Base-by-base conservation (phyloP, 2,113 vertebrate genomes). In the Brachirus orientalis region DNA sequence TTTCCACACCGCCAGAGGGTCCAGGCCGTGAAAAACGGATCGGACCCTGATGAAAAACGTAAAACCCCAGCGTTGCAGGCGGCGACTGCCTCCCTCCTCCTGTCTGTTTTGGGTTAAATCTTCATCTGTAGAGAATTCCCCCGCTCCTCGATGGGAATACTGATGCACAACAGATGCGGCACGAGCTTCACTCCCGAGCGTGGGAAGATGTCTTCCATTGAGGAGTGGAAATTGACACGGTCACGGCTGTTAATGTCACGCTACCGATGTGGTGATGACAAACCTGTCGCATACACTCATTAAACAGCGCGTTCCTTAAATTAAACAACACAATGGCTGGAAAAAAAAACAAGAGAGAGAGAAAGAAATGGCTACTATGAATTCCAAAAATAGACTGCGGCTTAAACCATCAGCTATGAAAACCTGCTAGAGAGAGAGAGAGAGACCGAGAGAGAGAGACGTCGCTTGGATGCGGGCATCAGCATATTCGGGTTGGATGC, bases 401-500 rank as follows among this genome's bases (percentile, higher is more conserved):
- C 77, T 81, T 72, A 54, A 46, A 64, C 54, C 60, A 71, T 66
- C 59, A 55, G 67, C 55, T 16, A 53, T 52, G 72, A 22, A 56
- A 64, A 78, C 28, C 28, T 28, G 28, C 28, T 3, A 3, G 40
- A 35, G 59, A 55, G 63, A 66, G 60, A 36, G 58, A 53, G 55
- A 52, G 56, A 33, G 71, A 48, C 16, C 19, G 58, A 28, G 50
- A 57, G 55, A 38, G 55, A 60, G 57, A 51, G 20, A 16, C 56
- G 60, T 3, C 35, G 83, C 65, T 77, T 75, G 56, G 85, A 88
- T 90, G 90, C 88, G 77, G 90, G 86, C 71, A 90, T 92, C 89
- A 85, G 85, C 86, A 89, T 81, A 82, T 83, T 86, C 75, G 83
- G 88, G 86, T 88, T 92, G 91, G 89, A 85, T 84, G 85, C 40